These are phyloP conservation scores for Equus quagga DNA, from an alignment of 2,113 vertebrate genomes.

Conservation along the genomic window DNA sequence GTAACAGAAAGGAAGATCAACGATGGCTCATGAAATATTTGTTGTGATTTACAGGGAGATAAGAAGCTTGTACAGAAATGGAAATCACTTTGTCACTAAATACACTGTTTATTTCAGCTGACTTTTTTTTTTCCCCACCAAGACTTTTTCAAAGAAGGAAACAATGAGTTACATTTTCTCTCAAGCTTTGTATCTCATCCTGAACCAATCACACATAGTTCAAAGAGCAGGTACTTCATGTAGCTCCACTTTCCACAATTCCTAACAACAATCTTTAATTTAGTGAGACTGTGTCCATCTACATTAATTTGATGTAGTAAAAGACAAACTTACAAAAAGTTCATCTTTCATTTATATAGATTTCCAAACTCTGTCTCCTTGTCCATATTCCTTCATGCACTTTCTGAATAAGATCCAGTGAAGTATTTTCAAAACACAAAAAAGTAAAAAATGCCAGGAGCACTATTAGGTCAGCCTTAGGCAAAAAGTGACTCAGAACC, in stretches of 20 bases:
- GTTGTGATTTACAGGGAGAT: not conserved
- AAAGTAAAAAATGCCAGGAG: conserved; percentile 22
- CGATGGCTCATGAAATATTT: not conserved
- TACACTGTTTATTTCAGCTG: not conserved
- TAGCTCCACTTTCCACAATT: not conserved
- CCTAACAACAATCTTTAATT: not conserved
- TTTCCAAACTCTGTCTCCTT: not conserved
- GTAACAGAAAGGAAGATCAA: not conserved
- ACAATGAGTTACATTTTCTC: not conserved
- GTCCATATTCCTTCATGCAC: not conserved
- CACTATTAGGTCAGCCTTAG: conserved; percentile 29
- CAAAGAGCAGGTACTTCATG: not conserved
- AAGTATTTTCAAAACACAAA: conserved; percentile 13
- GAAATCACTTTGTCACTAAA: not conserved
- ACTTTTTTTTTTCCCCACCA: not conserved
- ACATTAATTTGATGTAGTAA: not conserved
- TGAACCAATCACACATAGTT: not conserved
- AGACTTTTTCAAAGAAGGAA: not conserved
- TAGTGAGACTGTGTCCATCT: not conserved
- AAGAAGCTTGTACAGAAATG: not conserved
- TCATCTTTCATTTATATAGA: not conserved
- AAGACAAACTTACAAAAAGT: not conserved
- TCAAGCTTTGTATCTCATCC: not conserved
- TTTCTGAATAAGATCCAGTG: not conserved
- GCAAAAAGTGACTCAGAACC: not conserved